Base-by-base conservation (phyloP, 23 tunicate species). In the Ciona savignyi region DNA sequence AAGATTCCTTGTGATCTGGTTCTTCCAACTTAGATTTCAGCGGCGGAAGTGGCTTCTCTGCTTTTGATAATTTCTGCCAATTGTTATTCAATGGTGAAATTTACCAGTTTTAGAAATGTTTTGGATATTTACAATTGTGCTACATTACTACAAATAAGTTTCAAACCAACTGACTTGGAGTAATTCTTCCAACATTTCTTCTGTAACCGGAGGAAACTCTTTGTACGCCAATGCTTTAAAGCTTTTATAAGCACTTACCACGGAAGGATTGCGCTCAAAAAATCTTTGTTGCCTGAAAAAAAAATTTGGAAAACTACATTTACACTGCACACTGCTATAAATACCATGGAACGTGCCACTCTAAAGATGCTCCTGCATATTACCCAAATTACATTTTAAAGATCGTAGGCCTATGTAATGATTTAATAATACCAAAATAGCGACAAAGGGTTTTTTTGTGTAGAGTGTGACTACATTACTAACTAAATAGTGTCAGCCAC, bases 211-310 rank as follows among this genome's bases (percentile, higher is more conserved):
- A 27, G 73, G 74, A 65, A 60, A 35, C 48, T 73, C 70, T 48
- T 49, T 73, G 4, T 65, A 23, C 2, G 78, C 31, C 2, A 65
- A 62, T 11, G 73, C 75, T 32, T 81, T 81, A 60, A 25, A 81
- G 20, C 19, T 34, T 26, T 74, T 64, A 66, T 35, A 81, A 0
- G 85, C 85, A 35, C 73, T 67, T 66, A 65, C 70, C 4, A 81
- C 78, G 29, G 29, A 51, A 31, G 72, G 78, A 65, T 81, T 42
- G 35, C 85, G 65, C 25, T 35, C 34, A 73, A 81, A 81, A 81
- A 81, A 81, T 1, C 70, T 33, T 66, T 23, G 61, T 26, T 74
- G 77, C 85, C 85, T 81, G 24, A 26, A 73, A 68, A 2, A 24
- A 23, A 29, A 74, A 61, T 15, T 65, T 49, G n/a, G n/a, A n/a